phyloP scores from a whole-genome alignment of 1,140 invertebrate species.

The Pogonomyrmex barbatus region DNA sequence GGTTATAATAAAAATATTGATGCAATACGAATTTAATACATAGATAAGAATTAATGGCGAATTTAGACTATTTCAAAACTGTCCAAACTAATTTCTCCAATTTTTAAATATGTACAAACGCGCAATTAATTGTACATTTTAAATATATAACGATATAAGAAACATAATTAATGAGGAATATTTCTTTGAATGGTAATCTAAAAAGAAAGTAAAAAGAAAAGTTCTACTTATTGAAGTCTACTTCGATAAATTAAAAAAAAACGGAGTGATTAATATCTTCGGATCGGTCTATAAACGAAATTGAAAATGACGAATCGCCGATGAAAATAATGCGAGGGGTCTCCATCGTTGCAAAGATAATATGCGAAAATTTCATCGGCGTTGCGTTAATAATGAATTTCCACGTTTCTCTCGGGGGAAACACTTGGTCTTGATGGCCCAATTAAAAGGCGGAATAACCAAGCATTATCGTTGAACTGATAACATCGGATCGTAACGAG shows the following conservation, averaged over 20 bases:
- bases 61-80: neutral
- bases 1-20: neutral
- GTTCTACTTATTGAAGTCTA: neutral
- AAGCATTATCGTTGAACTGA: conserved; percentile 59
- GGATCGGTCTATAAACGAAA: neutral
- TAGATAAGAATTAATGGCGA: neutral
- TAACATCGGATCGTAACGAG: conserved; percentile 51
- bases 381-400: conserved; percentile 54
- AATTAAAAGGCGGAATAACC: conserved; percentile 62
- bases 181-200: neutral
- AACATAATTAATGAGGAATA: neutral
- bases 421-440: conserved; percentile 62
- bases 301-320: conserved; percentile 24
- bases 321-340: conserved; percentile 26
- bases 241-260: neutral
- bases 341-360: neutral
- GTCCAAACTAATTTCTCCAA: neutral
- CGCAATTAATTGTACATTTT: neutral
- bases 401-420: conserved; percentile 49
- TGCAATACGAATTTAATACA: neutral
- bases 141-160: neutral
- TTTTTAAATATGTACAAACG: neutral
- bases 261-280: neutral
- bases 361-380: conserved; percentile 39
- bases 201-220: neutral